Evolutionary conservation across 2,888 invertebrate species (phyloP), one percentile per base, ranked within the genome.

Genomic region (Oscheius myriophilus): DNA sequence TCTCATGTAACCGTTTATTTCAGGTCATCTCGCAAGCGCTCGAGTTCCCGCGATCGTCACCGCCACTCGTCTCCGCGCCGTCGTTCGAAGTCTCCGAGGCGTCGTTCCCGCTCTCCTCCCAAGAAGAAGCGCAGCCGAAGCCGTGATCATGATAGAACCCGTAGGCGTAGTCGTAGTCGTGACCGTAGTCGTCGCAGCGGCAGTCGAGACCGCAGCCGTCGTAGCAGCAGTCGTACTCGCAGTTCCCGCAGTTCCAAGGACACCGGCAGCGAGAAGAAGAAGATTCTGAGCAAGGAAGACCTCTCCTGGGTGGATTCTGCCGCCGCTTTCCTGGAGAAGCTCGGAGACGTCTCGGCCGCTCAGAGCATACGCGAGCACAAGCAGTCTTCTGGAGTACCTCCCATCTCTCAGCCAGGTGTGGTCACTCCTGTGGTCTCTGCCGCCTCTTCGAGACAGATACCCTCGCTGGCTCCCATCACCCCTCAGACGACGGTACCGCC

Each of bases 1-100:
- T 33, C 33, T 9, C 33, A 6, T 33, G 4, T 33, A 33, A 33
- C 33, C 33, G 9, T 33, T 3, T 9, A 43, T 6, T 61, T 49
- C 39, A 49, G 46, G 16, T 16, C 26, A 2, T n/a, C 45, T 45
- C 21, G 49, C 25, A 61, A 49, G 26, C 61, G 61, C n/a, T 61
- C 61, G 4, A 25, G 61, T 25, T 61, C 61, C 12, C 46, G 49
- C 18, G 61, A 61, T n/a, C 46, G 61, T 58, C 58, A 26, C 21
- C 58, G 58, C 1, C 41, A 43, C 43, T 43, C 57, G 43, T 58
- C 58, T 18, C 58, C 58, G 25, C 58, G 58, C 11, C 43, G 49
- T 18, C 33, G 33, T 33, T 33, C 33, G 33, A 33, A 9, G 33
- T 33, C 33, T 33, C 33, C 33, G 33, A 33, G 33, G 33, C 33